These are phyloP conservation scores for Eublepharis macularius DNA, from an alignment of 2,113 vertebrate species.

Conservation along the genomic window DNA sequence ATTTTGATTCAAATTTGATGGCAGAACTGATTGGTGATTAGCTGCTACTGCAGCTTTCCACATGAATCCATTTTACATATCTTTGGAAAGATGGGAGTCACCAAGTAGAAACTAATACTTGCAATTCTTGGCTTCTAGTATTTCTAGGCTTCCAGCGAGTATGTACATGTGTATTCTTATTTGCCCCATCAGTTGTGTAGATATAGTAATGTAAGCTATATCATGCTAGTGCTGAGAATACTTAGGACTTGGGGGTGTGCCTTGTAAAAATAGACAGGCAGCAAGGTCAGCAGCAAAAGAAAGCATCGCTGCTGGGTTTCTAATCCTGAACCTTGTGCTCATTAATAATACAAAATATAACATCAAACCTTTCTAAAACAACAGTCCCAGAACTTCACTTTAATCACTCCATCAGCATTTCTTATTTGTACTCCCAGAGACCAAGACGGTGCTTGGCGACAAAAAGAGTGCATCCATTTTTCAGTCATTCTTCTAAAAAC, in stretches of 20 bases:
- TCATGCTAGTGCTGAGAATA: constrained; percentile 19
- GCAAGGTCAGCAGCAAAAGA: constrained; percentile 46
- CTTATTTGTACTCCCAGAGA: constrained; percentile 36
- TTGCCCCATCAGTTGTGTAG: not conserved
- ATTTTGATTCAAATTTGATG: not conserved
- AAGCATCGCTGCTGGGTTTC: constrained; percentile 48
- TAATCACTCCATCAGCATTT: constrained; percentile 55
- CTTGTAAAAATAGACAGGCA: not conserved
- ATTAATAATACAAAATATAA: constrained; percentile 60
- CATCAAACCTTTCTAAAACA: constrained; percentile 53
- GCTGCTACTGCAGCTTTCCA: too few relatives aligned
- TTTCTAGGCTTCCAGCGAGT: not conserved
- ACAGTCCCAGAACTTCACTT: constrained; percentile 45
- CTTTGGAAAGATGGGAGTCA: not conserved
- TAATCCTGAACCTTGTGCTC: constrained; percentile 40
- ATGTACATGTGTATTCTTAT: not conserved
- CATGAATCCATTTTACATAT: not conserved
- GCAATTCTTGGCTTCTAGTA: too few relatives aligned
- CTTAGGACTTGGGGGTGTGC: not conserved
- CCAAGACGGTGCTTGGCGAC: not conserved
- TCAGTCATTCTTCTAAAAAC: constrained; percentile 31
- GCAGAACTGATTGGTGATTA: not conserved
- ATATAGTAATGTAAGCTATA: not conserved
- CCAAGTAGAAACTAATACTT: not conserved
- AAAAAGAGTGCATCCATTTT: constrained; percentile 26